Base-by-base conservation (phyloP, 2,888 invertebrate species). In the Pollenia amentaria region DNA sequence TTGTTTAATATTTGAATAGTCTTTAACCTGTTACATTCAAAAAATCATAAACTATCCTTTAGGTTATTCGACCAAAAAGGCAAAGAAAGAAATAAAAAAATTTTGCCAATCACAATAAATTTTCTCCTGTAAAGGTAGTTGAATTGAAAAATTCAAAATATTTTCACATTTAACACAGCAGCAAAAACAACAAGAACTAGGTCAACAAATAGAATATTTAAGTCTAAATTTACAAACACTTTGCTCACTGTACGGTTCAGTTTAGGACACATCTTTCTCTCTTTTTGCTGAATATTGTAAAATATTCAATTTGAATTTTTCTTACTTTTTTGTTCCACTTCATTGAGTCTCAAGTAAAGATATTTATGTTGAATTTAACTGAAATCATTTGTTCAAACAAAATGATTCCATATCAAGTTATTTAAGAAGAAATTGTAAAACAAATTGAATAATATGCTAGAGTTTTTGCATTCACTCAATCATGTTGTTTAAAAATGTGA, bases 351-450 rank as follows among this genome's bases (percentile, higher is more conserved):
- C 10, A 60, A 69, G 65, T n/a, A 76, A 75, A 82, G 51, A 62
- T 82, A 82, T 82, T 69, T 69, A 82, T 82, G 76, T 69, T 76
- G 21, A 69, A 76, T 57, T 69, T 53, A 69, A 62, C 82, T 82
- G 62, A 18, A 82, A 69, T 69, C 69, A 62, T 82, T 81, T 81
- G 73, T 81, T 46, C 65, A 64, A 80, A 55, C 29, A 70, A 72
- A 72, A 72, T 53, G 51, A 44, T 55, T 80, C 38, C 44, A 14
- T 38, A 64, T 44, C 72, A 48, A 69, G 40, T 69, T 60, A 40
- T 69, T 57, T 69, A 21, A 21, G 2, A 21, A 2, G 64, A 64
- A 51, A n/a, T 11, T 62, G 48, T 75, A 40, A 51, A 75, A 51
- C 42, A 69, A 60, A 78, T 69, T 69, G 57, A 40, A 78, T 48